phyloP scores from a whole-genome alignment of 2,797 vertebrate genomes.

The Cynopterus sphinx region DNA sequence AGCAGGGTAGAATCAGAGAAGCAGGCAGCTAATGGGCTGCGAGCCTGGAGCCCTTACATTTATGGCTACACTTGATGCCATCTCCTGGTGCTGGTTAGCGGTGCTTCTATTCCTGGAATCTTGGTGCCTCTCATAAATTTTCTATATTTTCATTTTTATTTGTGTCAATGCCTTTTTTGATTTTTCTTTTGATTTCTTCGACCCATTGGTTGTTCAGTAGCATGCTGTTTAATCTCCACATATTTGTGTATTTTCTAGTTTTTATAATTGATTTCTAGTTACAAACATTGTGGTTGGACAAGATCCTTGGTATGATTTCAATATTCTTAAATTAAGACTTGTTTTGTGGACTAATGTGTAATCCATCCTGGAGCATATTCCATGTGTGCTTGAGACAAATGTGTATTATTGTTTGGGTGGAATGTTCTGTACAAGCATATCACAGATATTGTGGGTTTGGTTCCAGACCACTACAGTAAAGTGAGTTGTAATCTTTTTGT shows the following conservation, averaged over 20 bases:
- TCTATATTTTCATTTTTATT: neutral
- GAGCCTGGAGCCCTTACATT: neutral
- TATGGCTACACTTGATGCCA: accelerated
- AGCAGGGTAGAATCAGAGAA: neutral
- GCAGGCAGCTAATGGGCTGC: neutral
- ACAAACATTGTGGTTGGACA: neutral
- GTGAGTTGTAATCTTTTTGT: neutral
- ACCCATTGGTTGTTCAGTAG: neutral
- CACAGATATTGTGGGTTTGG: neutral
- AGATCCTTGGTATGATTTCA: neutral
- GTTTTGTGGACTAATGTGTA: neutral
- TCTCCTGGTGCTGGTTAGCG: too few species aligned
- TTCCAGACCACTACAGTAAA: neutral
- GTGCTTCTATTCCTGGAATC: neutral
- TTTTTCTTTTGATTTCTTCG: neutral
- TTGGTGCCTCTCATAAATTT: neutral
- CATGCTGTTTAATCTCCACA: neutral
- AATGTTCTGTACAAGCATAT: neutral
- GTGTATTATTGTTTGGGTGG: neutral
- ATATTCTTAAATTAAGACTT: neutral
- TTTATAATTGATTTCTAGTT: neutral
- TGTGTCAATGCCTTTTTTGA: neutral
- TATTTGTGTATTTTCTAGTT: neutral
- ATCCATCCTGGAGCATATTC: neutral
- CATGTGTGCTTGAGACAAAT: neutral